phyloP scores from a whole-genome alignment of 2,888 invertebrate genomes.

The Mythimna impura region DNA sequence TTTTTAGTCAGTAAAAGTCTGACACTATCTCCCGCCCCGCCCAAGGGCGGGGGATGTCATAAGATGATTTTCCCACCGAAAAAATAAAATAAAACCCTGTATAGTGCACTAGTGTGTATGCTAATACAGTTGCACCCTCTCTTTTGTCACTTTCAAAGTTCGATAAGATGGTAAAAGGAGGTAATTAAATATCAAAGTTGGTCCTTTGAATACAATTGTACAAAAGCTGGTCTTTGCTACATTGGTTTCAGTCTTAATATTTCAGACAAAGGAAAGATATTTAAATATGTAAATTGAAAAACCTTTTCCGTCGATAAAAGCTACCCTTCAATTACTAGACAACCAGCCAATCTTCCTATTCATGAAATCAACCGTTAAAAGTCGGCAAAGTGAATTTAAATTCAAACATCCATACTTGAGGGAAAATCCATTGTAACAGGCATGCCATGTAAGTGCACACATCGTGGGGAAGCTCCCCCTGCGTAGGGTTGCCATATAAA shows the following conservation, averaged over 20 bases:
- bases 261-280: not conserved
- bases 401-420: slow-evolving; percentile 56
- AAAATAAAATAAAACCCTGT: too few relatives aligned
- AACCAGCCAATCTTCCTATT: slow-evolving; percentile 42
- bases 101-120: too few relatives aligned
- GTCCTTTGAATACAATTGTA: too few relatives aligned
- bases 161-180: not conserved
- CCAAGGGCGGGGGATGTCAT: too few relatives aligned
- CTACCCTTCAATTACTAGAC: slow-evolving; percentile 39
- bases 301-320: slow-evolving; percentile 3
- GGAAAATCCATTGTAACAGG: slow-evolving; percentile 57
- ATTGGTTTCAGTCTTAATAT: not conserved
- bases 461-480: slow-evolving; percentile 29
- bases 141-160: not conserved
- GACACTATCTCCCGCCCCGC: too few relatives aligned
- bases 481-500: not conserved
- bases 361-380: slow-evolving; percentile 52
- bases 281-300: slow-evolving; percentile 15
- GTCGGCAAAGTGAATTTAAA: slow-evolving; percentile 59
- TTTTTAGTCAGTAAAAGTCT: too few relatives aligned
- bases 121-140: not conserved
- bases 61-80: too few relatives aligned
- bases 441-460: slow-evolving; percentile 57
- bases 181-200: not conserved
- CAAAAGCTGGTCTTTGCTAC: too few relatives aligned